Base-by-base conservation (phyloP, 2,797 vertebrate species). In the Cryptoprocta ferox region DNA sequence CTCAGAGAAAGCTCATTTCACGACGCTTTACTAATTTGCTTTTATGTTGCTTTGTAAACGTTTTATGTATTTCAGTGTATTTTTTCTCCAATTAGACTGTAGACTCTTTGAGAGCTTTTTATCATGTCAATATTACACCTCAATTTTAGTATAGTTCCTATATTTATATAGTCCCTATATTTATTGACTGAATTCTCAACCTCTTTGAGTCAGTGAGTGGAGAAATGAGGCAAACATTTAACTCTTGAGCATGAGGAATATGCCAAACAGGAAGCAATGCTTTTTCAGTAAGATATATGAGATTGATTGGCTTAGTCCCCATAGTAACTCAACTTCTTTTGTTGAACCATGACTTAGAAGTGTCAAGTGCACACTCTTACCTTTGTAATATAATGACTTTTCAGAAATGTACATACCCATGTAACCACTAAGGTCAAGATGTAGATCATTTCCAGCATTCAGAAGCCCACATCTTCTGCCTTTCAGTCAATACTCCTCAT, bases 151-250 rank as follows among this genome's bases (percentile, higher is more conserved):
- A 39, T 35, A 32, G 19, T 68, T 95, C 42, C 19, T 35, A 80
- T 73, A 81, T 94, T 90, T 95, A 97, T 96, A 95, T 96, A 66
- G 85, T 45, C 13, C 32, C 50, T 63, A 1, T 81, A 42, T 92
- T 96, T 97, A 93, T 50, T 94, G 91, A 78, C 56, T 76, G 81
- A 59, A 75, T 95, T 81, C 21, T 68, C 26, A 8, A 90, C 73
- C 50, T 84, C 35, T 94, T 85, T 16, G 14, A 90, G 18, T 87
- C 76, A 91, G 19, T 59, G 65, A 96, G 26, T 12, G 90, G 70
- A 48, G 61, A 90, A 95, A 86, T 81, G 30, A 88, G 71, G 66
- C 30, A 56, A 53, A 90, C 45, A 28, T 78, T 83, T 65, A 65
- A 26, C 78, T 81, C 48, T 75, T 84, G 66, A 75, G 70, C 4